Conservation (phyloP, 2,797 vertebrate genomes). For the Microhierax caerulescens region DNA sequence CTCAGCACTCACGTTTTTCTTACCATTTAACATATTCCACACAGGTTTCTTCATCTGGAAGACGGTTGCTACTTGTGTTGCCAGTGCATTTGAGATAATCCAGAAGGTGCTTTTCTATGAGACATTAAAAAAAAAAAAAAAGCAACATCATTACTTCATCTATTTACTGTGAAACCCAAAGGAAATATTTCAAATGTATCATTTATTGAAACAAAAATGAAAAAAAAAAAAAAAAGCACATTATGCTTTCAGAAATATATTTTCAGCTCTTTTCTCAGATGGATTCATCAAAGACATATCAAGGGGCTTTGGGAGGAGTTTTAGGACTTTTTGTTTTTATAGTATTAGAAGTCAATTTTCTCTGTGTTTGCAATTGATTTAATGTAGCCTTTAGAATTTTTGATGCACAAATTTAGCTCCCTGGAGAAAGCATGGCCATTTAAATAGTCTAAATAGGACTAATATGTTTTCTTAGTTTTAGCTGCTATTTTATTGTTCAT, state of each 20-base stretch:
- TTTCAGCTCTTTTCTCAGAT: conserved; percentile 58
- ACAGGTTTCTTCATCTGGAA: conserved; percentile 39
- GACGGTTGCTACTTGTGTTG: conserved; percentile 50
- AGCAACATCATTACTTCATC: conserved; percentile 67
- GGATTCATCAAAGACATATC: conserved; percentile 66
- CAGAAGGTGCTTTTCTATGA: conserved; percentile 46
- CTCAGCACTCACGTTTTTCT: not conserved
- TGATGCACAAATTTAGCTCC: conserved; percentile 16
- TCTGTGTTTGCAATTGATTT: conserved; percentile 34
- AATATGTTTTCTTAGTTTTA: not conserved
- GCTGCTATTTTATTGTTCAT: not conserved
- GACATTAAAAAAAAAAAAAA: conserved; percentile 37
- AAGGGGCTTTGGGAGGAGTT: conserved; percentile 31
- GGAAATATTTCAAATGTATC: conserved; percentile 70
- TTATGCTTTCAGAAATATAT: conserved; percentile 64
- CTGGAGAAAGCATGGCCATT: not conserved
- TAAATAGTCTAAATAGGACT: conserved; percentile 40
- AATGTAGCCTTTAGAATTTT: conserved; percentile 31
- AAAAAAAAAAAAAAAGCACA: not conserved
- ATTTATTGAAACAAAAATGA: conserved; percentile 61
- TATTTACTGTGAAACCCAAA: conserved; percentile 71
- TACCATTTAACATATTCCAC: conserved; percentile 37
- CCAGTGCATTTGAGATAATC: conserved; percentile 57
- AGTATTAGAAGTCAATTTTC: conserved; percentile 51
- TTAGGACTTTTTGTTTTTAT: conserved; percentile 36